phyloP scores from a whole-genome alignment of 2,113 vertebrate genomes.

The Pholis gunnellus region DNA sequence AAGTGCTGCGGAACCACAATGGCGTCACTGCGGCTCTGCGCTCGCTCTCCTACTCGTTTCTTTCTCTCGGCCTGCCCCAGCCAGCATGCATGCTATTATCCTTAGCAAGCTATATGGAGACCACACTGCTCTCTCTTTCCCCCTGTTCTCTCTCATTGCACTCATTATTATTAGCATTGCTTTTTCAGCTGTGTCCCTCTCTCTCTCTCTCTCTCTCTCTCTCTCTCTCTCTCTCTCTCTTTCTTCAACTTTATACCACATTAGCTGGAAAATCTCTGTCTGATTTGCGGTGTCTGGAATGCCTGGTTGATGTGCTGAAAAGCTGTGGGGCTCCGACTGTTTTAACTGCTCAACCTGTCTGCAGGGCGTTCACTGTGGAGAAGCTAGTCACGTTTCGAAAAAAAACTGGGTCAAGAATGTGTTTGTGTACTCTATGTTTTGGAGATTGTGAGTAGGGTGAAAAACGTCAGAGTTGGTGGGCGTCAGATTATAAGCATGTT shows the following conservation, averaged over 20 bases:
- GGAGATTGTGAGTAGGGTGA: slow-evolving; percentile 22
- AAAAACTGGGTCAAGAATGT: slow-evolving; percentile 45
- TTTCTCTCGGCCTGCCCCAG: slow-evolving; percentile 50
- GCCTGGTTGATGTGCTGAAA: slow-evolving; percentile 60
- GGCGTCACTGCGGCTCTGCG: slow-evolving; percentile 86
- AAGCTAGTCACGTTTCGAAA: slow-evolving; percentile 23
- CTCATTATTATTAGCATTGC: slow-evolving; percentile 82
- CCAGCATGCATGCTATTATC: slow-evolving; percentile 76
- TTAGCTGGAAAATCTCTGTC: slow-evolving; percentile 75
- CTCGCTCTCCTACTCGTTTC: slow-evolving; percentile 63
- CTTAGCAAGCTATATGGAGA: slow-evolving; percentile 70
- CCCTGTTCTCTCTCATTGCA: slow-evolving; percentile 59
- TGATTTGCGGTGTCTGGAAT: slow-evolving; percentile 78
- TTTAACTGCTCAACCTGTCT: slow-evolving; percentile 47
- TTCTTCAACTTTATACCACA: slow-evolving; percentile 52
- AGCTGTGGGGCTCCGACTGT: slow-evolving; percentile 27
- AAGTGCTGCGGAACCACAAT: slow-evolving; percentile 88
- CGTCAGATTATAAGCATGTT: background rate
- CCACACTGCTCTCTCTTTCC: slow-evolving; percentile 58
- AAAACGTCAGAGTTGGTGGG: background rate
- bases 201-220: slow-evolving; percentile 21
- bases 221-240: slow-evolving; percentile 41
- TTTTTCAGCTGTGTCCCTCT: slow-evolving; percentile 80
- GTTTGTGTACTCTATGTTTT: slow-evolving; percentile 43
- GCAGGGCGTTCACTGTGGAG: slow-evolving; percentile 38